Base-by-base conservation (phyloP, 2,797 vertebrate genomes). In the Sebastolobus alascanus region DNA sequence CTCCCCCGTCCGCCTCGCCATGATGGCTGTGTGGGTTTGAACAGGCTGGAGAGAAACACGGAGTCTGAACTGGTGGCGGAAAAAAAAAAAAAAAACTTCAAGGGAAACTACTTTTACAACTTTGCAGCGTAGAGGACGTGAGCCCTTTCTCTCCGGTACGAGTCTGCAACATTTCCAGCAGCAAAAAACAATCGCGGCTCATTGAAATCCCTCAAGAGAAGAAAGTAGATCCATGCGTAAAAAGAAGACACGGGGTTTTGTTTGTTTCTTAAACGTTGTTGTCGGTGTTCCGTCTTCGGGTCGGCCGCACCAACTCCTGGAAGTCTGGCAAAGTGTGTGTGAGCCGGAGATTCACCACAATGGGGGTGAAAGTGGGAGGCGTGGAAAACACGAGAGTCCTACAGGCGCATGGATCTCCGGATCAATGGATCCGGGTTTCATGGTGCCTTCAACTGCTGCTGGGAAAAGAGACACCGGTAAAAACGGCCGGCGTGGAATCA, bases 321-420 rank as follows among this genome's bases (percentile, higher is more conserved):
- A 91, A 91, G 92, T 93, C 89, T 89, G 76, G 90, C 81, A 80
- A 88, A 87, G 87, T 90, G 92, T 89, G 92, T 90, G 92, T 59
- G 87, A 94, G 90, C 88, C 90, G 84, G 89, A 95, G 95, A 93
- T 88, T 91, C 93, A 90, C 94, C 95, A 96, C 96, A 95, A 95
- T 94, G 92, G 95, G 88, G 93, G 93, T 90, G 94, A 94, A 94
- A 94, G 95, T 87, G 76, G 94, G 92, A 93, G 95, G 94, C 93
- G 95, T 90, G 92, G 90, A 46, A 89, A 91, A 91, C 73, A 8
- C 63, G 2, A 33, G 94, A 92, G 92, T 88, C 90, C 92, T 50
- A 73, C 89, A 92, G 95, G 93, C 92, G 87, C 91, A 90, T 81
- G 87, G 90, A 91, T 90, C 82, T 54, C 52, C 33, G 67, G 80